A percentile compares a stretch with the other conserved stretches of the same genome.
These are phyloP conservation scores for Sycobia sp. DNA, from an alignment of 1,140 invertebrate species.

Conservation along the genomic window DNA sequence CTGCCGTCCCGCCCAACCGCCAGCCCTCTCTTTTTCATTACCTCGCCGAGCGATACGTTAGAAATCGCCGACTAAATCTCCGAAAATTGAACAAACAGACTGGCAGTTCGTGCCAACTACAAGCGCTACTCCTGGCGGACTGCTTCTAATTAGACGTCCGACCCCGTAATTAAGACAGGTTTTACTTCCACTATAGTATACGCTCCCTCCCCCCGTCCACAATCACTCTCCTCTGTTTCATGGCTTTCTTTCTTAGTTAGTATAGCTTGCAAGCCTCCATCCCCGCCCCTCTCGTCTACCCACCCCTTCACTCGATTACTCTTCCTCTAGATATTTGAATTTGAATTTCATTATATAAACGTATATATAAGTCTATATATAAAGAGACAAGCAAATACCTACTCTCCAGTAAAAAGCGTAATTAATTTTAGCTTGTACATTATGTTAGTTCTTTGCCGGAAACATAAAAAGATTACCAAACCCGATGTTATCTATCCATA, in stretches of 20 bases:
- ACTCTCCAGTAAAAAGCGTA: slow-evolving; percentile 22
- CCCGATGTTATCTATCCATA: no score
- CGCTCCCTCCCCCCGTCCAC: slow-evolving; percentile 18
- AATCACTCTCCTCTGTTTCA: slow-evolving; percentile 30
- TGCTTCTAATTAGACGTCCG: slow-evolving; percentile 47
- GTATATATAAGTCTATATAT: no score
- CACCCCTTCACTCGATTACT: no score
- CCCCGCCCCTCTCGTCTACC: no score
- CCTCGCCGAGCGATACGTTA: slow-evolving; percentile 22
- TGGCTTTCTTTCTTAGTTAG: no score
- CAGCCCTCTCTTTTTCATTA: background rate
- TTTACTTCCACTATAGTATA: slow-evolving; percentile 43
- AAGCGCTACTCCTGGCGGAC: slow-evolving; percentile 41
- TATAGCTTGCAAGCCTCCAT: no score
- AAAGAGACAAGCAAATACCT: no score
- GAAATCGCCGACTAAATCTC: slow-evolving; percentile 36
- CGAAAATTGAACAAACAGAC: slow-evolving; percentile 41
- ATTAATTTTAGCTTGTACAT: slow-evolving; percentile 32
- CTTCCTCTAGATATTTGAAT: slow-evolving; percentile 32
- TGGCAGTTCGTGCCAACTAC: slow-evolving; percentile 37
- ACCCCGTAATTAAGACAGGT: slow-evolving; percentile 46
- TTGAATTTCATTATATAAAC: slow-evolving; percentile 29
- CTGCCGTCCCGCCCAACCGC: no score
- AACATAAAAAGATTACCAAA: no score
- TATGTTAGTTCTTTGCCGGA: slow-evolving; percentile 30